phyloP scores from a whole-genome alignment of 2,888 invertebrate species.

The Megastigmus dorsalis region DNA sequence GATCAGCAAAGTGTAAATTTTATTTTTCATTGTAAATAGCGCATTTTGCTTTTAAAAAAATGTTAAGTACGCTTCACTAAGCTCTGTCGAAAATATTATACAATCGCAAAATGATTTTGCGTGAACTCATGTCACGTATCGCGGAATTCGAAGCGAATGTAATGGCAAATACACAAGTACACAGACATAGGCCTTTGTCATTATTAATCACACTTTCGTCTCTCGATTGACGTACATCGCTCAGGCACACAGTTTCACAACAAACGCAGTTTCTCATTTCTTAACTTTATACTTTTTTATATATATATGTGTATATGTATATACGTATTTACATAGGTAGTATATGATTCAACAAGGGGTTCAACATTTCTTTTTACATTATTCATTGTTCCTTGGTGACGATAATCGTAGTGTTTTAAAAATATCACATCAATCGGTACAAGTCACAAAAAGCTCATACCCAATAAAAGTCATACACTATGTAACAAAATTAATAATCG shows the following conservation, averaged over 20 bases:
- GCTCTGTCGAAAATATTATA: conserved; percentile 36
- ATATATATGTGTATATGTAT: conserved; percentile 4
- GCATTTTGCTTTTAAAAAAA: conserved; percentile 33
- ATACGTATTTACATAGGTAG: conserved; percentile 41
- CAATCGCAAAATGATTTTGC: conserved; percentile 6
- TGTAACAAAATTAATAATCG: conserved; percentile 40
- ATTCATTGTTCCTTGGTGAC: conserved; percentile 8
- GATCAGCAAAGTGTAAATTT: conserved; percentile 4
- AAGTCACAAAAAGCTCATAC: not conserved
- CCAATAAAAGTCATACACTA: conserved; percentile 32
- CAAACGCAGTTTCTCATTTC: conserved; percentile 10
- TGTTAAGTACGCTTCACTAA: conserved; percentile 39
- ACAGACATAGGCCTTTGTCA: conserved; percentile 38
- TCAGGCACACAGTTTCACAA: conserved; percentile 44
- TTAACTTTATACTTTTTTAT: conserved; percentile 25
- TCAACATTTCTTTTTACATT: conserved; percentile 44
- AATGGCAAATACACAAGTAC: conserved; percentile 32
- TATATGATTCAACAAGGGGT: conserved; percentile 31
- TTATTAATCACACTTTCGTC: conserved; percentile 14
- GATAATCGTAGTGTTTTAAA: conserved; percentile 31
- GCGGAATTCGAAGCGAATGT: conserved; percentile 4
- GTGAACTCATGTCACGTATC: not conserved
- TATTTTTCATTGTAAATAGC: conserved; percentile 29
- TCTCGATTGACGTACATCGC: conserved; percentile 14
- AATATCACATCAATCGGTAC: conserved; percentile 47